Base-by-base conservation (phyloP, 2,797 vertebrate species). In the Sebastes trivittatus region DNA sequence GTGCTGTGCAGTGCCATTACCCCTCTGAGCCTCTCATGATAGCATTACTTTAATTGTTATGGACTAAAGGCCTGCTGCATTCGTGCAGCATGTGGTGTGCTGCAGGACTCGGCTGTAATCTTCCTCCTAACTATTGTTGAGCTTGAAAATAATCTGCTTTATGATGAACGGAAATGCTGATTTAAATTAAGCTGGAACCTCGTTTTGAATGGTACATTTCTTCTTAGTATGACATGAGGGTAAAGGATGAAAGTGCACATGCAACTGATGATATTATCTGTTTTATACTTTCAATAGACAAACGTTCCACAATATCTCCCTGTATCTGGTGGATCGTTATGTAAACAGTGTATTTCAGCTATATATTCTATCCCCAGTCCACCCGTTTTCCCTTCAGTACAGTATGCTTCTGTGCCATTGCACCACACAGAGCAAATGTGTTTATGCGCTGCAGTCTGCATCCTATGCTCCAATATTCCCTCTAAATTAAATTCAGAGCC, bases 21-120 rank as follows among this genome's bases (percentile, higher is more conserved):
- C 80, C 82, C 83, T 86, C 77, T 89, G 88, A 94, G 89, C 87
- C 77, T 83, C 81, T 83, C 86, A 78, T 94, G 91, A 92, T 88
- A 89, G 92, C 93, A 95, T 94, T 95, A 94, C 84, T 89, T 89
- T 95, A 93, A 95, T 95, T 95, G 90, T 94, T 89, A 82, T 89
- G 81, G 89, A 87, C 78, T 88, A 87, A 93, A 90, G 84, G 77
- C 87, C 70, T 78, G 62, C 70, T 46, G 42, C 42, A 72, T 90
- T 87, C 72, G 71, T 82, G 87, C 87, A 78, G 89, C 78, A 86
- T 88, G 79, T 71, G 71, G 64, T 77, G 85, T 81, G 69, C 83
- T 78, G 86, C 80, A 80, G 76, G 74, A 83, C 70, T 82, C 64
- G 11, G 78, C 75, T 62, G 29, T 94, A 94, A 94, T 95, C 94